Conservation (phyloP, 2,113 vertebrate species). For the Morone saxatilis region DNA sequence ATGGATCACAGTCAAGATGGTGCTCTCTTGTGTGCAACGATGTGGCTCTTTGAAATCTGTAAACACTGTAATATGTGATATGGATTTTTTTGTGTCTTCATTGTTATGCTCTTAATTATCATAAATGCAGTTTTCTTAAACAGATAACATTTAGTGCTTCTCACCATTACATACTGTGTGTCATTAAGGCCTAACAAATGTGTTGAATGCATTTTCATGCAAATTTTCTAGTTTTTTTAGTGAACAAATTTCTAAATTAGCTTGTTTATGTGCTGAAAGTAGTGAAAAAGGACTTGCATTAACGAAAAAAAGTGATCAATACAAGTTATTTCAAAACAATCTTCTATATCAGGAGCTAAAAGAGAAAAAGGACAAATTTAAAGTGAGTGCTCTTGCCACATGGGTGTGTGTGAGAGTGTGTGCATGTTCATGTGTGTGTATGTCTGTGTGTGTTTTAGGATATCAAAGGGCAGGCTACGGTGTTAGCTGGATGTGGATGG, state of each 20-base stretch:
- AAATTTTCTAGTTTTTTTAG: too few relatives aligned
- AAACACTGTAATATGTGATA: too few relatives aligned
- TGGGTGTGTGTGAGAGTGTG: background rate
- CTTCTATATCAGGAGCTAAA: background rate
- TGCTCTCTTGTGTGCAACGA: background rate
- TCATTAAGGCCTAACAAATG: background rate
- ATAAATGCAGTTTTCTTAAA: background rate
- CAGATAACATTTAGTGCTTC: background rate
- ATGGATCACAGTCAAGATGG: slow-evolving; percentile 1
- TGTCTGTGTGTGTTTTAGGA: slow-evolving; percentile 35
- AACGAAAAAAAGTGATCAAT: background rate
- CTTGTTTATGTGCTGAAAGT: background rate
- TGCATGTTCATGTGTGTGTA: slow-evolving; percentile 13
- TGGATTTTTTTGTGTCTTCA: background rate
- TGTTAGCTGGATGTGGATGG: slow-evolving; percentile 59
- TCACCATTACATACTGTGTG: background rate
- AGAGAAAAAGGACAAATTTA: background rate
- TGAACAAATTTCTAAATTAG: too few relatives aligned
- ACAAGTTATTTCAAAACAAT: background rate
- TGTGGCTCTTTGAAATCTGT: too few relatives aligned
- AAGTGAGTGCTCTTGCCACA: background rate
- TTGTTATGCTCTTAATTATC: slow-evolving; percentile 1
- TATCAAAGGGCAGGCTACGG: slow-evolving; percentile 47
- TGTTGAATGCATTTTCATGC: background rate
- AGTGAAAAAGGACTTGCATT: background rate